Evolutionary conservation across 1,140 invertebrate genomes (phyloP).

Genomic region (Drosophila watanabei): DNA sequence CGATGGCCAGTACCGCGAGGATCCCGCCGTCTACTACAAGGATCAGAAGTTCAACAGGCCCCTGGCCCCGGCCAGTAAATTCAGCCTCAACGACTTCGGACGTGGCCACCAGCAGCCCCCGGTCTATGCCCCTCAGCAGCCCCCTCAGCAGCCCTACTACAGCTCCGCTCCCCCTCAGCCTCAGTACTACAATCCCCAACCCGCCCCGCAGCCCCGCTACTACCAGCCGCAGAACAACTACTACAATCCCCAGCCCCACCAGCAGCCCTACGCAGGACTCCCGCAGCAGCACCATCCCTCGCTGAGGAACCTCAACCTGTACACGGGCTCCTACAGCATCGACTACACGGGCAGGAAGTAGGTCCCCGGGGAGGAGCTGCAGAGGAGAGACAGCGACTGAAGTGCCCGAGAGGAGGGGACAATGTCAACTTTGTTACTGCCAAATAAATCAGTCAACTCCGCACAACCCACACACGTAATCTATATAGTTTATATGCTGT

Average conservation of each 20-base stretch:
- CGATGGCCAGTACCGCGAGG: slow-evolving; percentile 93
- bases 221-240: slow-evolving; percentile 77
- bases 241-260: slow-evolving; percentile 69
- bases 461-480: slow-evolving; percentile 40
- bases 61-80: slow-evolving; percentile 74
- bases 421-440: slow-evolving; percentile 70
- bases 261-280: slow-evolving; percentile 58
- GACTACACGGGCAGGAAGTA: slow-evolving; percentile 84
- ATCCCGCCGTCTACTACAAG: slow-evolving; percentile 92
- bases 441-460: slow-evolving; percentile 78
- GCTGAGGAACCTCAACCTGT: slow-evolving; percentile 75
- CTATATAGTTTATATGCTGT: slow-evolving; percentile 31
- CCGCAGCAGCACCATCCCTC: slow-evolving; percentile 80
- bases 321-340: slow-evolving; percentile 83
- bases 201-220: slow-evolving; percentile 77
- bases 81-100: slow-evolving; percentile 69
- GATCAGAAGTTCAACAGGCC: slow-evolving; percentile 89
- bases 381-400: slow-evolving; percentile 69
- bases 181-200: slow-evolving; percentile 63
- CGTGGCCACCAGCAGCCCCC: slow-evolving; percentile 47
- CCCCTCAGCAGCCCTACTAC: slow-evolving; percentile 68
- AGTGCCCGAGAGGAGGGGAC: slow-evolving; percentile 69
- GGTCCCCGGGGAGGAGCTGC: slow-evolving; percentile 1
- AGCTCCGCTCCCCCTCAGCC: slow-evolving; percentile 73
- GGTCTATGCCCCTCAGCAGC: slow-evolving; percentile 53